These are phyloP conservation scores for Hapalemur alaotrensis DNA, from an alignment of 2,797 vertebrate genomes.

Conservation along the genomic window DNA sequence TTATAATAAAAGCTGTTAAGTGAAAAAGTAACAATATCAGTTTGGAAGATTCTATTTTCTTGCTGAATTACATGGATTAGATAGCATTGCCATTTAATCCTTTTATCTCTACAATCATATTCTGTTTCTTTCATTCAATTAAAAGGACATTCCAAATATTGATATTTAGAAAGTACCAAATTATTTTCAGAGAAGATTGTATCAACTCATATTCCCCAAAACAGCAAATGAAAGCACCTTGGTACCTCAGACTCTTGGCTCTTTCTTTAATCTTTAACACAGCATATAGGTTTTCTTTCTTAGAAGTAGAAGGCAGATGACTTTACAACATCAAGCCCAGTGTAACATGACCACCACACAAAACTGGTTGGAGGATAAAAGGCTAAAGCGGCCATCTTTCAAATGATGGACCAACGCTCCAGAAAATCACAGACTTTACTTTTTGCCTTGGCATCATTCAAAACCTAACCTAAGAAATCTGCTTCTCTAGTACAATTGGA, in stretches of 20 bases:
- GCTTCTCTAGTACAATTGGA: neutral
- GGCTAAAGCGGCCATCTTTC: neutral
- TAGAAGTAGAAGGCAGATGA: neutral
- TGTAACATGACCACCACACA: accelerated
- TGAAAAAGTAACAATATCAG: neutral
- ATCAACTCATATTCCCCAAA: neutral
- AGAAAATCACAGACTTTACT: neutral
- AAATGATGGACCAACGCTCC: neutral
- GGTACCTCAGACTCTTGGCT: neutral
- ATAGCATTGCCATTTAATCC: neutral
- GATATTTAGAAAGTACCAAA: neutral
- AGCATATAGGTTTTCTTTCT: neutral
- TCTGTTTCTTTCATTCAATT: neutral
- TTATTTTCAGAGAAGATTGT: neutral
- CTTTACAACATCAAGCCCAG: neutral
- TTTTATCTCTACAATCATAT: neutral
- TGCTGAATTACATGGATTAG: neutral
- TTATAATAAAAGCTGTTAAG: neutral
- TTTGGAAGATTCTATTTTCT: neutral
- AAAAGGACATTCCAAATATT: neutral
- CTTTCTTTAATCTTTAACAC: neutral
- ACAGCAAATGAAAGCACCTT: neutral
- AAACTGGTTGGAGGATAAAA: neutral
- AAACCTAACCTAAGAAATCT: neutral
- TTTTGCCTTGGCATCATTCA: neutral